Base-by-base conservation (phyloP, 2,113 vertebrate genomes). In the Dasyornis broadbenti region DNA sequence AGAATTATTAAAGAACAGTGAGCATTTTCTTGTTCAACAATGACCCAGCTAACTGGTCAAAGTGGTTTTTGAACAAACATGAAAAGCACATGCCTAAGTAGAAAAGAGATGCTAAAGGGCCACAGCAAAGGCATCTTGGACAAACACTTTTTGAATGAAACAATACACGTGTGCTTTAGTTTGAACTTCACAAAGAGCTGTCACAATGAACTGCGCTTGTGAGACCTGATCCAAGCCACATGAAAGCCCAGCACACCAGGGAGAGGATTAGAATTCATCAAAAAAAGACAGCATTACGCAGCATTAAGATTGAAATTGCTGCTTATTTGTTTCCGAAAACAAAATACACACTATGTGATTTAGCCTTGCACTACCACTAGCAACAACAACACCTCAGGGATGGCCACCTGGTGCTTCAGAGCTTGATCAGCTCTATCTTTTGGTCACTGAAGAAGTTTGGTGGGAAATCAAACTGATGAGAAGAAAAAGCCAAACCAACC, bases 261-360 rank as follows among this genome's bases (percentile, higher is more conserved):
- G 40, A 54, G 65, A 71, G 30, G 45, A 69, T 64, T 35, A 30
- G 31, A 49, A 31, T 44, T n/a, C 28, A 47, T 28, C 2, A 45
- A 45, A 63, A 31, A 45, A 15, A 26, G 31, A 26, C 6, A 50
- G 9, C 0, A 8, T 11, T 19, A 33, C 33, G 33, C 52, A 63
- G 31, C 56, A 63, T 84, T 31, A 47, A 14, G 53, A 31, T 0
- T 37, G 24, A 59, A 87, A 47, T 89, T 2, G 1, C 52, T 64
- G 9, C 59, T 61, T 28, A 28, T 31, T 20, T 16, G 13, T 82
- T 88, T 80, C 47, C 73, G n/a, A 44, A 63, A 70, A n/a, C n/a
- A 65, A 31, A 45, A 45, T 15, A 49, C 3, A 52, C 45, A 45
- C 9, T 0, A 0, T 5, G 8, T 21, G 16, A 35, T 37, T 57